Percentiles rank a stretch among this genome's conserved stretches.
phyloP scores from a whole-genome alignment of 1,140 invertebrate species.

The Campodea augens region DNA sequence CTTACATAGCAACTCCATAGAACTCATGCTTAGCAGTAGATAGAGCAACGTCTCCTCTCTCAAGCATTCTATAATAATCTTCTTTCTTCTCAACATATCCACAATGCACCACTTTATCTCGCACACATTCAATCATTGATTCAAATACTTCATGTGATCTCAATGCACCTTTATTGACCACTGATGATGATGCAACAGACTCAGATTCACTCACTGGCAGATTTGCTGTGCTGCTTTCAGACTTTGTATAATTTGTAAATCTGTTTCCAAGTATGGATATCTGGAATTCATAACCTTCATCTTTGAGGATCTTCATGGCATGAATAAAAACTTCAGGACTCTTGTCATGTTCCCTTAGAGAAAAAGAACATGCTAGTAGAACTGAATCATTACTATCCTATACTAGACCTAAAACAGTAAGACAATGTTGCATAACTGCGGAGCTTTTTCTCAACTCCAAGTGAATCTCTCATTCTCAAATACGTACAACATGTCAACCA shows the following conservation, averaged over 20 bases:
- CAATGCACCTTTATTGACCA: no score
- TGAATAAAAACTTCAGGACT: conserved; percentile 43
- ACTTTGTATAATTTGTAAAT: conserved; percentile 33
- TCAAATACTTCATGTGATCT: conserved; percentile 32
- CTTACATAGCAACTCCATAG: conserved; percentile 50
- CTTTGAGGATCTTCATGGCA: conserved; percentile 32
- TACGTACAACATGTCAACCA: not conserved
- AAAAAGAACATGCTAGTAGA: conserved; percentile 3
- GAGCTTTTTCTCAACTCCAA: no score
- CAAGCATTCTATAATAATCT: conserved; percentile 36
- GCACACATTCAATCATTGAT: conserved; percentile 28
- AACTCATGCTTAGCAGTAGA: conserved; percentile 59
- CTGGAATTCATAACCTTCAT: conserved; percentile 32
- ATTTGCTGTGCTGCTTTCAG: no score
- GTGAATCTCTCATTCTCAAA: no score
- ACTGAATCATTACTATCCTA: not conserved
- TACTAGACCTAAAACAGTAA: no score
- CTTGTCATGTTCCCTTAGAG: conserved; percentile 52
- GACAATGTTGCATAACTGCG: no score
- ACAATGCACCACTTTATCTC: conserved; percentile 35
- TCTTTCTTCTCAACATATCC: conserved; percentile 34
- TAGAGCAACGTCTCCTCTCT: conserved; percentile 37
- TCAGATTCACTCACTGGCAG: no score
- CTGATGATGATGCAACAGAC: no score
- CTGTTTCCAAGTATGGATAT: conserved; percentile 41